These are phyloP conservation scores for Irena cyanogastra DNA, from an alignment of 2,113 vertebrate species.

Conservation along the genomic window DNA sequence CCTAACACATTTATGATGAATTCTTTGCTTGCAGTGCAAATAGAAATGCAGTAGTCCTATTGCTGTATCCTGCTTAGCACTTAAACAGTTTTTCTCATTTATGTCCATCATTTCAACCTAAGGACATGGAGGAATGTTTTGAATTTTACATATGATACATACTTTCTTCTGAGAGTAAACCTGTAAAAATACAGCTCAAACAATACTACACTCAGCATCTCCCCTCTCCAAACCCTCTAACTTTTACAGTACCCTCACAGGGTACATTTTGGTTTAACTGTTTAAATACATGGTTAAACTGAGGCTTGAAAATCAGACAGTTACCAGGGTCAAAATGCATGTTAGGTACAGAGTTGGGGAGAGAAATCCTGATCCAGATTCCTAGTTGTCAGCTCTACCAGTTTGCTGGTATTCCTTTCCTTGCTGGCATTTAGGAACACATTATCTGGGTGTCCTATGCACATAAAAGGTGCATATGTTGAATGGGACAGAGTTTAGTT, in stretches of 20 bases:
- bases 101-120: not conserved
- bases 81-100: not conserved
- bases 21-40: not conserved
- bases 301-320: not conserved
- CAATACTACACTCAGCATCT: not conserved
- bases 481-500: not conserved
- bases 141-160: not conserved
- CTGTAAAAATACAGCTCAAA: not conserved
- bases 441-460: not conserved
- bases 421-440: not conserved
- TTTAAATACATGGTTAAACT: not conserved
- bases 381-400: not conserved
- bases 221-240: not conserved
- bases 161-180: not conserved
- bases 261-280: not conserved
- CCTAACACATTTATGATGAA: not conserved
- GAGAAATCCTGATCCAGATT: not conserved
- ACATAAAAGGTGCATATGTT: not conserved
- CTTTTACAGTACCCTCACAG: not conserved
- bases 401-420: not conserved
- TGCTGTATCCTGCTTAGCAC: not conserved
- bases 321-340: not conserved
- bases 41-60: not conserved
- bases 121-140: not conserved
- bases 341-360: not conserved